phyloP scores from a whole-genome alignment of 2,888 invertebrate genomes.

The Eumacrocentrus americanus region DNA sequence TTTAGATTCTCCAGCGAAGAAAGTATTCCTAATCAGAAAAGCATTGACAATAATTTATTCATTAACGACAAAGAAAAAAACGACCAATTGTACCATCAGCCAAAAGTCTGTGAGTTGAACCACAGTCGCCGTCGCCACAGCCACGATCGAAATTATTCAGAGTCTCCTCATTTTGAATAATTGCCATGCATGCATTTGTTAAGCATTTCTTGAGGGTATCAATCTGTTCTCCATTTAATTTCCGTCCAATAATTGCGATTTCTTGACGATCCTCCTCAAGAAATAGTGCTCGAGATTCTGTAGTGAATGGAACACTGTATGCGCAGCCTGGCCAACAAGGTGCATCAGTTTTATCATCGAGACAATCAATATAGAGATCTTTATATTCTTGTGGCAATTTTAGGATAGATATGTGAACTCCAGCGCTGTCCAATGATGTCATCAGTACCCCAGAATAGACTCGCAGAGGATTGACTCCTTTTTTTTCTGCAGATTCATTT shows the following conservation, averaged over 20 bases:
- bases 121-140: conserved; percentile 73
- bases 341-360: conserved; percentile 68
- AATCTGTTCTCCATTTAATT: conserved; percentile 38
- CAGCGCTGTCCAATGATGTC: conserved; percentile 80
- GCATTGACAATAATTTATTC: not conserved
- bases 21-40: conserved; percentile 44
- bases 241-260: conserved; percentile 35
- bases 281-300: not conserved
- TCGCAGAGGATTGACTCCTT: conserved; percentile 45
- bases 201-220: conserved; percentile 59
- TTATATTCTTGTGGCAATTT: conserved; percentile 62
- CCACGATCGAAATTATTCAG: conserved; percentile 64
- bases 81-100: conserved; percentile 68
- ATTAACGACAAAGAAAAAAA: not conserved
- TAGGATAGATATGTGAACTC: conserved; percentile 76
- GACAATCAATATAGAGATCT: conserved; percentile 63
- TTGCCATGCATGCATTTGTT: conserved; percentile 47
- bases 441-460: conserved; percentile 65
- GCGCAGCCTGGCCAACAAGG: conserved; percentile 67
- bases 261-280: conserved; percentile 21
- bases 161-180: conserved; percentile 45
- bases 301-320: conserved; percentile 52
- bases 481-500: conserved; percentile 37
- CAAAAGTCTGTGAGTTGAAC: conserved; percentile 66
- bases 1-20: conserved; percentile 39